A percentile compares a stretch with the other conserved stretches of the same genome.
These are phyloP conservation scores for Lepidochrysops patricia DNA, from an alignment of 2,888 invertebrate species.

Conservation along the genomic window DNA sequence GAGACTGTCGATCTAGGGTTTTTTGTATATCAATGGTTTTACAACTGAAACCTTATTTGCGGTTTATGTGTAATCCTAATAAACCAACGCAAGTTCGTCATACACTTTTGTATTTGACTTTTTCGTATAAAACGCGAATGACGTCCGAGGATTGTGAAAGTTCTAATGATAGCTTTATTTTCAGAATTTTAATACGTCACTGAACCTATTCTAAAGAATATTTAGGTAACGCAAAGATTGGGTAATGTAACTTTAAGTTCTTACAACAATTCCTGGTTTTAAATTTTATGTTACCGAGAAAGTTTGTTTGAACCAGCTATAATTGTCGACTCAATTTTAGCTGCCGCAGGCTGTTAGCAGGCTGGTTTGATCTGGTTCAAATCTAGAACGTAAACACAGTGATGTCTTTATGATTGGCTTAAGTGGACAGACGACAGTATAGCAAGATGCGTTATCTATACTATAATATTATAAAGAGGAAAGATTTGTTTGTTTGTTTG, in stretches of 20 bases:
- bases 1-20: no score
- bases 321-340: neutral
- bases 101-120: neutral
- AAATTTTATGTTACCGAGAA: neutral
- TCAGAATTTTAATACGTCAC: neutral
- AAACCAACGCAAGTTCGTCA: neutral
- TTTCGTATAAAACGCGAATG: neutral
- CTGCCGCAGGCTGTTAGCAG: neutral
- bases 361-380: neutral
- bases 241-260: neutral
- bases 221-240: no score
- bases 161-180: neutral
- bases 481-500: no score
- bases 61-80: neutral
- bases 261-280: neutral
- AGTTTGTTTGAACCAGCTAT: neutral
- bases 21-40: no score
- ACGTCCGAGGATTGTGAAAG: neutral
- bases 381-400: neutral
- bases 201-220: neutral
- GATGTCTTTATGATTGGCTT: neutral
- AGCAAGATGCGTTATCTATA: neutral
- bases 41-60: no score
- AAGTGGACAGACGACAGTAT: neutral
- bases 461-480: no score